These are phyloP conservation scores for Drosophila chauvacae DNA, from an alignment of 1,140 invertebrate species.

Conservation along the genomic window DNA sequence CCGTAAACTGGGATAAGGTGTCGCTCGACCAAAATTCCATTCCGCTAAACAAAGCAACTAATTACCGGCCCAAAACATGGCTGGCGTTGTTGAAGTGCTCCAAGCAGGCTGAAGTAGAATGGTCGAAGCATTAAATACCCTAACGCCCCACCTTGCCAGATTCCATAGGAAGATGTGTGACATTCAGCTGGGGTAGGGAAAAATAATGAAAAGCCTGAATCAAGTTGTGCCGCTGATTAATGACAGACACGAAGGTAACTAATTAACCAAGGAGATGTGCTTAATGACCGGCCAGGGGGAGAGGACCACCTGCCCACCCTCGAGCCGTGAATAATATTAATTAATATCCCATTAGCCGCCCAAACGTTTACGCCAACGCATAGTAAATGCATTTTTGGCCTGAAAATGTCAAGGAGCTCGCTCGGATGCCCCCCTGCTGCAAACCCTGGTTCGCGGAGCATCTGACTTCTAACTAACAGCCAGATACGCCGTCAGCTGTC, in stretches of 20 bases:
- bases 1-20: constrained; percentile 30
- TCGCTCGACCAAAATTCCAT: constrained; percentile 16
- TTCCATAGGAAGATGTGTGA: neutral
- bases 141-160: neutral
- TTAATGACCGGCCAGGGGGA: constrained; percentile 17
- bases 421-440: neutral
- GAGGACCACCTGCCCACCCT: neutral
- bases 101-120: neutral
- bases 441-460: neutral
- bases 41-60: constrained; percentile 32
- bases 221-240: constrained; percentile 19
- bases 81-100: neutral
- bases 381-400: constrained; percentile 25
- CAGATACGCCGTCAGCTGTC: constrained; percentile 29
- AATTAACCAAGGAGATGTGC: constrained; percentile 23
- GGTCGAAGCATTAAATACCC: neutral
- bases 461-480: constrained; percentile 21
- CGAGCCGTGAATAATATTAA: constrained; percentile 36
- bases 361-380: constrained; percentile 8
- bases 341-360: constrained; percentile 35
- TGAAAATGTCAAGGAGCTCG: constrained; percentile 27
- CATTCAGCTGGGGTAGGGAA: neutral
- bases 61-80: constrained; percentile 19
- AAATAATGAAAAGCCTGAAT: constrained; percentile 15
- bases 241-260: constrained; percentile 24